Evolutionary conservation across 1,140 invertebrate genomes (phyloP).

Genomic region (Drosophila parabipectinata): DNA sequence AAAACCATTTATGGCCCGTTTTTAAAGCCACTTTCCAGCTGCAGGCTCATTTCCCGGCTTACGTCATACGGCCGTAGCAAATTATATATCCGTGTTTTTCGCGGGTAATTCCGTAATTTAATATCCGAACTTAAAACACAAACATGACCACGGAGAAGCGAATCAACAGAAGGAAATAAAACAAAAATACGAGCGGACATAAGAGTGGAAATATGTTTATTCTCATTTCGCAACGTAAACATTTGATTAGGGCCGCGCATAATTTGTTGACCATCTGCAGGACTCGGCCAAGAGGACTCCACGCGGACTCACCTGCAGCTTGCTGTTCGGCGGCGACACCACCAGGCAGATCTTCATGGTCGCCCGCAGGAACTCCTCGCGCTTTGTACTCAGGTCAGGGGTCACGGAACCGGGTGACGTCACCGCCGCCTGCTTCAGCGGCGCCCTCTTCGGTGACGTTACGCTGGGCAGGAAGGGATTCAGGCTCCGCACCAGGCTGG

Average conservation of each 20-base stretch:
- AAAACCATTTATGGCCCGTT: constrained; percentile 8
- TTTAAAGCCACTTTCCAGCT: constrained; percentile 7
- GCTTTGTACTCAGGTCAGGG: constrained; percentile 80
- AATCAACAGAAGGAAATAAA: constrained; percentile 32
- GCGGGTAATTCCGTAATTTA: constrained; percentile 37
- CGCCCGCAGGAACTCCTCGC: constrained; percentile 85
- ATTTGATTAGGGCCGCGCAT: constrained; percentile 46
- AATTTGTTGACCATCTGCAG: constrained; percentile 36
- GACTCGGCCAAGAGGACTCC: background rate
- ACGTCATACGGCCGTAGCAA: constrained; percentile 15
- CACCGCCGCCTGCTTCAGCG: constrained; percentile 52
- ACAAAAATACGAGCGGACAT: constrained; percentile 41
- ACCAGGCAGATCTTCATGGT: constrained; percentile 84
- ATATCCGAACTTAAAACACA: constrained; percentile 42
- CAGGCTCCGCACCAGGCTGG: constrained; percentile 48
- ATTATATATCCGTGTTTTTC: constrained; percentile 14
- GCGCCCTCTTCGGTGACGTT: constrained; percentile 58
- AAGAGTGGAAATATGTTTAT: constrained; percentile 54
- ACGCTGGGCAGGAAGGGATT: constrained; percentile 60
- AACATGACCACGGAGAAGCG: constrained; percentile 10
- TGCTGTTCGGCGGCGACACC: constrained; percentile 81
- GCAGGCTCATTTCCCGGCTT: constrained; percentile 9
- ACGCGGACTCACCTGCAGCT: constrained; percentile 77
- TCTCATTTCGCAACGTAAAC: constrained; percentile 56
- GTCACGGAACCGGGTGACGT: constrained; percentile 62